phyloP scores from a whole-genome alignment of 2,888 invertebrate genomes.

The Drosophila buzzatii region DNA sequence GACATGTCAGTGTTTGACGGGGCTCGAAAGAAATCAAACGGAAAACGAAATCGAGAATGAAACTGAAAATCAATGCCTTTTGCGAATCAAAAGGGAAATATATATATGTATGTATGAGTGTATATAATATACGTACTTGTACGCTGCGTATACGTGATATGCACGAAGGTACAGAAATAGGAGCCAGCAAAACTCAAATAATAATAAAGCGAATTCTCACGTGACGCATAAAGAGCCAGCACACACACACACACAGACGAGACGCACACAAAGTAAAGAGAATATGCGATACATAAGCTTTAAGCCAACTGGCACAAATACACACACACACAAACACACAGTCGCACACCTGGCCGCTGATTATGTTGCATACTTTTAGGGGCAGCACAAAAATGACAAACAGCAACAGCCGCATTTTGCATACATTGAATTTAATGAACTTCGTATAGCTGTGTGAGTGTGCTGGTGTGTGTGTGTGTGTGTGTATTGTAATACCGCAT shows the following conservation, averaged over 20 bases:
- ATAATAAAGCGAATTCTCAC: conserved; percentile 80
- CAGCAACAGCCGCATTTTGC: conserved; percentile 64
- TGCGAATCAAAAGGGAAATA: conserved; percentile 24
- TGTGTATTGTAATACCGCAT: conserved; percentile 44
- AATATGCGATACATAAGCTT: conserved; percentile 12
- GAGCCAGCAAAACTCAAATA: conserved; percentile 62
- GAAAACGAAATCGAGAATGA: conserved; percentile 10
- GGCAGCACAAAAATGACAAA: conserved; percentile 50
- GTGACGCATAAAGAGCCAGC: conserved; percentile 71
- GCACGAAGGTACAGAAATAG: conserved; percentile 46
- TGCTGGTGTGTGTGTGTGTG: conserved; percentile 21
- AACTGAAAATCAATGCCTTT: conserved; percentile 63
- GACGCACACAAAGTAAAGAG: conserved; percentile 16
- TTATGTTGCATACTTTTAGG: conserved; percentile 74
- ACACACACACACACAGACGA: conserved; percentile 26
- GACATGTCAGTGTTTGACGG: conserved; percentile 13
- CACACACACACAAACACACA: conserved; percentile 19
- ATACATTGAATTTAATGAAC: conserved; percentile 74
- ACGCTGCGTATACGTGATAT: conserved; percentile 73
- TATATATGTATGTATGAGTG: conserved; percentile 4
- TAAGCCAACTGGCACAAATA: conserved; percentile 28
- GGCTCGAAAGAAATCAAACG: conserved; percentile 14
- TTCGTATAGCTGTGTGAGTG: conserved; percentile 14
- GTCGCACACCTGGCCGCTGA: conserved; percentile 39
- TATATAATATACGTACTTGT: conserved; percentile 4